Percentiles rank a stretch among this genome's conserved stretches.
Evolutionary conservation across 2,113 vertebrate genomes (phyloP).

Genomic region (Connochaetes taurinus): DNA sequence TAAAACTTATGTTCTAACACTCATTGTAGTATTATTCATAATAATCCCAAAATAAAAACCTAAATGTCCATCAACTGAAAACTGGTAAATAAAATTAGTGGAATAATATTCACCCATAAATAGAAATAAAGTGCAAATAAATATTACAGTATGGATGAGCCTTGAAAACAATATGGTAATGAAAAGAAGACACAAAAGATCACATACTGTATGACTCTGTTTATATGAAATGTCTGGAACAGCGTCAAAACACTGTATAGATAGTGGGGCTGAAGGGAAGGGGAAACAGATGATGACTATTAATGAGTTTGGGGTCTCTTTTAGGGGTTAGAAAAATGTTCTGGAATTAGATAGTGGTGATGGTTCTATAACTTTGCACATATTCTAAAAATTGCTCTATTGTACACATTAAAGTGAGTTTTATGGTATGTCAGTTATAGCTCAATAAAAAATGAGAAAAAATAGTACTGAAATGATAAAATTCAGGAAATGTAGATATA

Average conservation of each 20-base stretch:
- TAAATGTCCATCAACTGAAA: neutral
- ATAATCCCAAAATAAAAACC: neutral
- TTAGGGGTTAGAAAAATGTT: neutral
- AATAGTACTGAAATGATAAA: neutral
- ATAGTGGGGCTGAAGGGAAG: fast-evolving
- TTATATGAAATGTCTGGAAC: neutral
- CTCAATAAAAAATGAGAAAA: neutral
- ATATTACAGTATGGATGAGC: neutral
- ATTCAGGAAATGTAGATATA: neutral
- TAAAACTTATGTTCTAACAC: neutral
- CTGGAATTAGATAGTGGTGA: neutral
- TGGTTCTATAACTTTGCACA: neutral
- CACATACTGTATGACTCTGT: neutral
- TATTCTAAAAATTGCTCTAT: neutral
- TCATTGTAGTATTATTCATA: neutral
- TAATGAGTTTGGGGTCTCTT: neutral
- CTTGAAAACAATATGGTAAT: neutral
- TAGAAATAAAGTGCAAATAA: neutral
- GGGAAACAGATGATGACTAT: neutral
- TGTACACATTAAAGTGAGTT: neutral
- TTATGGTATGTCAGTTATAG: neutral
- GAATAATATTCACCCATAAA: neutral
- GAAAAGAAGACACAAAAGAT: neutral
- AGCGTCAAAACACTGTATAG: neutral
- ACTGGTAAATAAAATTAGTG: neutral